These are phyloP conservation scores for Mellilla xanthometata DNA, from an alignment of 2,888 invertebrate species.

Conservation along the genomic window DNA sequence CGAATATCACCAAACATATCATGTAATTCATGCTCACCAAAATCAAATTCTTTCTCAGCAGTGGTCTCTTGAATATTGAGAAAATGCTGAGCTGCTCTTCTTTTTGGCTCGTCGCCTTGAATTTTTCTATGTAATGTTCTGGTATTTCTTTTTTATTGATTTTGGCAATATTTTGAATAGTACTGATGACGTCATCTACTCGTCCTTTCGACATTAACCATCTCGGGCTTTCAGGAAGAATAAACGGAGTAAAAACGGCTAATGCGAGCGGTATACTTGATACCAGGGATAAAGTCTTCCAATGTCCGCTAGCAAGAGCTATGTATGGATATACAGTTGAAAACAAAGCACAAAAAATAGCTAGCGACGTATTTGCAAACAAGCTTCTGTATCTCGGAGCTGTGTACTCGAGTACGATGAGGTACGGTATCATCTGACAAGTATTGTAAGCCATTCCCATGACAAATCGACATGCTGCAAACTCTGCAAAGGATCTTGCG, in stretches of 20 bases:
- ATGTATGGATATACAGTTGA: slow-evolving; percentile 52
- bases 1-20: slow-evolving; percentile 51
- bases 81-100: slow-evolving; percentile 39
- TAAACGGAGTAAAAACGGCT: slow-evolving; percentile 48
- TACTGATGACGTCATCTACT: slow-evolving; percentile 50
- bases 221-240: slow-evolving; percentile 57
- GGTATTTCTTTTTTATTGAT: slow-evolving; percentile 52
- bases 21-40: slow-evolving; percentile 48
- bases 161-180: slow-evolving; percentile 46
- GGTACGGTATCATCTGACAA: slow-evolving; percentile 54
- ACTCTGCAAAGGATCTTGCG: slow-evolving; percentile 45
- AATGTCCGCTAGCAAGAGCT: slow-evolving; percentile 51
- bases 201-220: slow-evolving; percentile 57
- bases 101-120: slow-evolving; percentile 22
- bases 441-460: slow-evolving; percentile 60
- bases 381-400: slow-evolving; percentile 60
- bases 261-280: slow-evolving; percentile 52
- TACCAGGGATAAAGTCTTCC: slow-evolving; percentile 53
- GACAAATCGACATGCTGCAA: slow-evolving; percentile 50
- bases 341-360: slow-evolving; percentile 48
- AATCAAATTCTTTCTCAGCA: slow-evolving; percentile 47
- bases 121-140: slow-evolving; percentile 42
- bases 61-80: slow-evolving; percentile 50
- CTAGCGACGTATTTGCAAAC: slow-evolving; percentile 51
- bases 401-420: slow-evolving; percentile 55